Conservation (phyloP, 2,113 vertebrate genomes). For the Syrmaticus mikado region DNA sequence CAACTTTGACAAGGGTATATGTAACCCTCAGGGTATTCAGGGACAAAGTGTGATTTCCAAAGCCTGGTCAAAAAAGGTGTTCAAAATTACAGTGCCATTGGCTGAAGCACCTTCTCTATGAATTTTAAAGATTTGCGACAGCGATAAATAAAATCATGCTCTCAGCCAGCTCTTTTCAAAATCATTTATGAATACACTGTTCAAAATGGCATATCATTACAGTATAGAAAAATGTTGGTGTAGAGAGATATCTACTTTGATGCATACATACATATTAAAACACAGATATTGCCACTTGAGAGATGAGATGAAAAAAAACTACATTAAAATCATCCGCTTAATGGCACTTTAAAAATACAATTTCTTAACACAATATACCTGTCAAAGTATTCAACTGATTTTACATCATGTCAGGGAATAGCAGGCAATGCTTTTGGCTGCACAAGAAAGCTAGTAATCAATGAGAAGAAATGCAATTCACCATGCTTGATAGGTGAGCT, state of each 20-base stretch:
- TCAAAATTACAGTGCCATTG: background rate
- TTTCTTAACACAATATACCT: background rate
- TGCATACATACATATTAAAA: background rate
- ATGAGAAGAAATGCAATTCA: slow-evolving; percentile 51
- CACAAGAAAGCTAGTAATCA: slow-evolving; percentile 27
- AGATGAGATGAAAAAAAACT: background rate
- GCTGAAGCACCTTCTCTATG: background rate
- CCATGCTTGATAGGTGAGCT: slow-evolving; percentile 48
- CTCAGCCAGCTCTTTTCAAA: background rate
- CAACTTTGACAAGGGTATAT: background rate
- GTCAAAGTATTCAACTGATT: background rate
- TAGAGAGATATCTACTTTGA: background rate
- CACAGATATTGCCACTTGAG: background rate
- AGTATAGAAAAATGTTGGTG: background rate
- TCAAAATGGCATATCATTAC: background rate
- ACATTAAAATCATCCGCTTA: background rate
- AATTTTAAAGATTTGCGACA: background rate
- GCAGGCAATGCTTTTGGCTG: background rate
- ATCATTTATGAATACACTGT: background rate
- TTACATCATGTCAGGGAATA: slow-evolving; percentile 55
- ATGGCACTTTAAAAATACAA: slow-evolving; percentile 47
- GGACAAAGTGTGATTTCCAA: background rate
- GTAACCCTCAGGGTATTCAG: background rate
- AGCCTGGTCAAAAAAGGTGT: background rate
- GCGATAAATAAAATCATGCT: background rate